Evolutionary conservation across 2,797 vertebrate species (phyloP), one percentile per base, ranked within the genome.

Genomic region (Phrynocephalus vlangalii): DNA sequence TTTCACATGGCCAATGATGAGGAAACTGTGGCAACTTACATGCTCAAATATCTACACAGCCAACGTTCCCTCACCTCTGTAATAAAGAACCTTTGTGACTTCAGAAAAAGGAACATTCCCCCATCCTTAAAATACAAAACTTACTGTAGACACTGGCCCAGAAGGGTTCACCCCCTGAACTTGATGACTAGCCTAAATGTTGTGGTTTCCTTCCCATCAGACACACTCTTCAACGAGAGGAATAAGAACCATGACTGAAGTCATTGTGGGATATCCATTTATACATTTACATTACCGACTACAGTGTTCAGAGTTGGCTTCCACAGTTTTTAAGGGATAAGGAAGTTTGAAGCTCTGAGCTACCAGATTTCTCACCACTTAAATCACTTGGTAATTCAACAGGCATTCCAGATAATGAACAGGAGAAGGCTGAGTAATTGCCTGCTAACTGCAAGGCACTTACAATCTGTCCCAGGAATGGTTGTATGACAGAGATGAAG

Each of bases 331-430:
- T 38, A 68, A 93, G n/a, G 44, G 56, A 78, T 84, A 66, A 80
- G 86, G 79, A 86, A 91, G 87, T 87, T 63, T 87, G 80, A 7
- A 77, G 72, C 73, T 87, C 82, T 75, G 87, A 93, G 22, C 87
- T 92, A 92, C 86, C 81, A 26, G 33, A 83, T 87, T 92, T 93
- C 91, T 91, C 80, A 88, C 33, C 88, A 60, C 70, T 95, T 94
- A 93, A 93, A 91, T 95, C 86, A 94, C 90, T 93, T 71, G 90
- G 66, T 85, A 89, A 79, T 95, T 96, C 94, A 86, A 94, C 88
- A 94, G 91, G 86, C 83, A 93, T 93, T 89, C 91, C 78, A 85
- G 83, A 86, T 84, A 94, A 94, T 84, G 93, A 94, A 95, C 85
- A 86, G 84, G 91, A 70, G 78, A 87, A 91, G 87, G 81, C 1